phyloP scores from a whole-genome alignment of 2,797 vertebrate species.

The Masticophis lateralis region DNA sequence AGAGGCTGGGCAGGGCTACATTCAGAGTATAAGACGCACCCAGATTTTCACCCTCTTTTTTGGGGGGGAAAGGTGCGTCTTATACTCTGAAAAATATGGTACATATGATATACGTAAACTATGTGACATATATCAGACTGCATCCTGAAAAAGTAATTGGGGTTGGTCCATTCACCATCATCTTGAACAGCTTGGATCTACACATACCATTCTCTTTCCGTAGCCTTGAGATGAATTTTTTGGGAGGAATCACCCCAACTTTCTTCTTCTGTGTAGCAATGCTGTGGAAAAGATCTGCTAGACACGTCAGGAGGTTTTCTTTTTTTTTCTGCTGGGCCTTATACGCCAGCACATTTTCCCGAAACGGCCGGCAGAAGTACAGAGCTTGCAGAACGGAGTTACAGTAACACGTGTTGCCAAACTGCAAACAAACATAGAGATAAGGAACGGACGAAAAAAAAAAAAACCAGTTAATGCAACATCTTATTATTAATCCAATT shows the following conservation, averaged over 20 bases:
- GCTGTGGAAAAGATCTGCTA: conserved; percentile 97
- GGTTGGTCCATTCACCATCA: background rate
- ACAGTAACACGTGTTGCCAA: conserved; percentile 98
- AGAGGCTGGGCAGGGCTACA: too few relatives aligned
- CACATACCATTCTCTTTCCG: conserved; percentile 93
- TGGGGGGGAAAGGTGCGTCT: too few relatives aligned
- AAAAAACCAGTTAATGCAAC: background rate
- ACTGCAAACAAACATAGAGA: conserved; percentile 71
- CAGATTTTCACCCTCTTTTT: too few relatives aligned
- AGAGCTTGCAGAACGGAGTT: conserved; percentile 97
- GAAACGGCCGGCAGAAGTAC: conserved; percentile 95
- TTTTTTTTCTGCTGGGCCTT: conserved; percentile 98
- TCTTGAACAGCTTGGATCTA: background rate
- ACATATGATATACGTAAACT: background rate
- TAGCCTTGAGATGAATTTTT: conserved; percentile 96
- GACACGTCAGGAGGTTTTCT: conserved; percentile 94
- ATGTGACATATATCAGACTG: background rate
- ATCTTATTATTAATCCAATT: background rate
- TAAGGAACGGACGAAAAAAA: background rate
- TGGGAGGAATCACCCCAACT: conserved; percentile 96
- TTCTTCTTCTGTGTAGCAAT: conserved; percentile 98
- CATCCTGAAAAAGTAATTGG: background rate
- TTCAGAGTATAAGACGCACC: too few relatives aligned
- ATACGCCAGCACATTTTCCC: conserved; percentile 95
- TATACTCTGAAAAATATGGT: too few relatives aligned